These are phyloP conservation scores for Condylostylus longicornis DNA, from an alignment of 1,140 invertebrate genomes.

Conservation along the genomic window DNA sequence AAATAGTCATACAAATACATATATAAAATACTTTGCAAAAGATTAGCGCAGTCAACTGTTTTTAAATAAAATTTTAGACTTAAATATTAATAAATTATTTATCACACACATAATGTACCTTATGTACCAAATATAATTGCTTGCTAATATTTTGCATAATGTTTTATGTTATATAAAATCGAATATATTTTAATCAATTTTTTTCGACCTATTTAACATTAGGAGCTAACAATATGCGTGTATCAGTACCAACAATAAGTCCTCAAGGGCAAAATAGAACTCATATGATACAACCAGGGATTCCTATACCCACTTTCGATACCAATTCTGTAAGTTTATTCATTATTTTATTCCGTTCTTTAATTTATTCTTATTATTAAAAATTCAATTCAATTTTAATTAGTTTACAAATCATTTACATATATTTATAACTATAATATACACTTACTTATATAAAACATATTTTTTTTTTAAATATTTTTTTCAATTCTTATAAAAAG, in stretches of 20 bases:
- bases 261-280: constrained; percentile 43
- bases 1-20: too few relatives aligned
- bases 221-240: constrained; percentile 36
- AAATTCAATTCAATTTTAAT: neutral
- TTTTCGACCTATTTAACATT: constrained; percentile 3
- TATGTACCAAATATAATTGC: too few relatives aligned
- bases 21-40: too few relatives aligned
- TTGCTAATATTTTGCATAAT: too few relatives aligned
- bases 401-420: neutral
- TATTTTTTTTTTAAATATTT: neutral
- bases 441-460: neutral
- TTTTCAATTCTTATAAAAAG: constrained; percentile 15
- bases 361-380: constrained; percentile 4
- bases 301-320: constrained; percentile 45
- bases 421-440: neutral
- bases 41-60: too few relatives aligned
- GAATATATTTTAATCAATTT: too few relatives aligned
- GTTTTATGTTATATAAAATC: constrained; percentile 1
- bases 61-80: too few relatives aligned
- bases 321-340: constrained; percentile 49
- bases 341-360: neutral
- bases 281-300: constrained; percentile 35
- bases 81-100: too few relatives aligned
- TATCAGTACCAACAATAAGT: constrained; percentile 41
- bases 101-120: too few relatives aligned